Base-by-base conservation (phyloP, 2,888 invertebrate species). In the Sphaerophoria taeniata region DNA sequence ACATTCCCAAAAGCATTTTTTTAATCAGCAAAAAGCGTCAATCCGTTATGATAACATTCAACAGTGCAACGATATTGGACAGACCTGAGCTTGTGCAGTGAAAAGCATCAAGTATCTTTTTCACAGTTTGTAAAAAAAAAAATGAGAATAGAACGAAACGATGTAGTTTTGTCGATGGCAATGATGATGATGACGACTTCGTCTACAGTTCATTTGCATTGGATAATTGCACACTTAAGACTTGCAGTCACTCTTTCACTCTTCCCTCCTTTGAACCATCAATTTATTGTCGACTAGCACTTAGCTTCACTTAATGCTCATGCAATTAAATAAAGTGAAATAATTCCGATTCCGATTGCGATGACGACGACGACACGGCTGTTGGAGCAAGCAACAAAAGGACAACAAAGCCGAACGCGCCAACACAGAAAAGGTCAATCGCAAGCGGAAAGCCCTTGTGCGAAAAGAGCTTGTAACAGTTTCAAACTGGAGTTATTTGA, bases 241-340 rank as follows among this genome's bases (percentile, higher is more conserved):
- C 61, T 24, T 47, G 34, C 69, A 55, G 58, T 53, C 58, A 12
- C 45, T 60, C 16, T 36, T 2, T 24, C 24, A 2, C 24, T 24
- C 24, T 24, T 24, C 24, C 24, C 24, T 24, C 24, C 24, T 24
- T 24, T 24, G 24, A 24, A 24, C 24, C 73, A 67, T 55, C 49
- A 55, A 70, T 53, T 67, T 67, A 53, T 53, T 67, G 58, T 58
- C 63, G 56, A 51, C 60, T 61, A 55, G 45, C 36, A 69, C 53
- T 16, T 58, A 55, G 58, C 47, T 60, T 47, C 60, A 47, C 53
- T 51, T 60, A 53, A 60, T 65, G 65, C 67, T 78, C 34, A 45
- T 79, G 67, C 60, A 79, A 61, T 69, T 63, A 71, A 71, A 14
- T 69, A 61, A 67, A 73, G 73, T 80, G 33, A 69, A 67, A 69